Evolutionary conservation across 1,140 invertebrate genomes (phyloP).

Genomic region (Drosophila yakuba): DNA sequence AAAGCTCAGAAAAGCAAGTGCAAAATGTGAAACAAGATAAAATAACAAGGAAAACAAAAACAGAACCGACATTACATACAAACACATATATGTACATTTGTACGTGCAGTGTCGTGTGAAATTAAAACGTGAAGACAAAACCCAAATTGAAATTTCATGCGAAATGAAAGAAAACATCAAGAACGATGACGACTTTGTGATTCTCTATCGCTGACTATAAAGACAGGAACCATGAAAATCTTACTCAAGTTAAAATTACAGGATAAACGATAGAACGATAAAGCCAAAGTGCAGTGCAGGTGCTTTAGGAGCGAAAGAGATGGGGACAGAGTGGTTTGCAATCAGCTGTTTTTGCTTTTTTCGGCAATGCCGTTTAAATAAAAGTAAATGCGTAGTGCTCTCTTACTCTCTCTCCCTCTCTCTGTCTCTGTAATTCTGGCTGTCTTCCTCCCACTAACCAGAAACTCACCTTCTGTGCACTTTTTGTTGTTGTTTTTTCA

Average conservation of each 20-base stretch:
- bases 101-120: conserved; percentile 3
- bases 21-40: conserved; percentile 12
- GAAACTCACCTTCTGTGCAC: conserved; percentile 1
- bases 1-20: conserved; percentile 35
- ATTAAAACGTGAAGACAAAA: conserved; percentile 11
- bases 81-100: neutral
- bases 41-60: conserved; percentile 21
- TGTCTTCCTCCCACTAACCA: neutral
- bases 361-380: conserved; percentile 35
- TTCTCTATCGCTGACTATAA: neutral
- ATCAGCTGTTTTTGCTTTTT: conserved; percentile 56
- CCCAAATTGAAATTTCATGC: conserved; percentile 19
- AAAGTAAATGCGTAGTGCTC: conserved; percentile 22
- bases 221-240: neutral
- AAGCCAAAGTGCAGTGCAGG: conserved; percentile 13
- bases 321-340: conserved; percentile 22
- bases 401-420: neutral
- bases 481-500: conserved; percentile 22
- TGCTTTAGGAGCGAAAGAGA: conserved; percentile 2
- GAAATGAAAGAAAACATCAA: conserved; percentile 1
- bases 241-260: neutral
- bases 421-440: neutral
- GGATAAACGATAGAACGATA: neutral
- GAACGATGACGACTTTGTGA: neutral
- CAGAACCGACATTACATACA: neutral